Conservation (phyloP, 2,888 invertebrate genomes). For the Auanema freiburgensis region DNA sequence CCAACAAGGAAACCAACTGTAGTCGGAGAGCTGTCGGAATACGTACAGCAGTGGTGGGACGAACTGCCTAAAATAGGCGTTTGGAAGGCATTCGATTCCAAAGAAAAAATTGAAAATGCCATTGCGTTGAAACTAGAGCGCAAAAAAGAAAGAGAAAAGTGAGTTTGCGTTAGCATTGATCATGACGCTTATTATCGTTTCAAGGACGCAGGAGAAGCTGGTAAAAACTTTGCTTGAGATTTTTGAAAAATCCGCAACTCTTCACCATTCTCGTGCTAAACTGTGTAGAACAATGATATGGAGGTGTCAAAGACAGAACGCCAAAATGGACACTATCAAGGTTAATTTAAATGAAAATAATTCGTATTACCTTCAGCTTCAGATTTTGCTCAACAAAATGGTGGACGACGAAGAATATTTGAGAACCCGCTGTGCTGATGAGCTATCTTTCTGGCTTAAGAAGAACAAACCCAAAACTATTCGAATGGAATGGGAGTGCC, state of each 20-base stretch:
- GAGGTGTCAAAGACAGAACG: conserved; percentile 19
- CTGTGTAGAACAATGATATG: conserved; percentile 27
- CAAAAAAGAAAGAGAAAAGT: conserved; percentile 9
- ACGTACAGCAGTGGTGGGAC: conserved; percentile 5
- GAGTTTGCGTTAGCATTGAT: not conserved
- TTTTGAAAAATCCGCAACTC: conserved; percentile 6
- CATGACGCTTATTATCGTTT: not conserved
- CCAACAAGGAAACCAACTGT: conserved; percentile 8
- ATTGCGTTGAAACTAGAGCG: not conserved
- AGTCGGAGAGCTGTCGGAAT: conserved; percentile 3
- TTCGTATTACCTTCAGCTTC: no score
- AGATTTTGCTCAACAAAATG: conserved; percentile 28
- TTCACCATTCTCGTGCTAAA: conserved; percentile 29
- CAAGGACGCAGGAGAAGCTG: conserved; percentile 9
- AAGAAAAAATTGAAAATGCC: conserved; percentile 14
- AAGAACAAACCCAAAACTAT: conserved; percentile 39
- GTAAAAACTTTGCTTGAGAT: conserved; percentile 15
- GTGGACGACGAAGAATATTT: conserved; percentile 26
- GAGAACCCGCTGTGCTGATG: conserved; percentile 27
- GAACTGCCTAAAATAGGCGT: conserved; percentile 13
- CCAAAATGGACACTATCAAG: conserved; percentile 24
- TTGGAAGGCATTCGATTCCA: conserved; percentile 9
- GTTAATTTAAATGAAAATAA: no score
- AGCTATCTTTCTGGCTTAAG: conserved; percentile 31
- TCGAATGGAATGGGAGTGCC: conserved; percentile 23